Percentiles rank a stretch among this genome's conserved stretches.
Conservation (phyloP, 2,888 invertebrate genomes). For the Drosophila meridiana region DNA sequence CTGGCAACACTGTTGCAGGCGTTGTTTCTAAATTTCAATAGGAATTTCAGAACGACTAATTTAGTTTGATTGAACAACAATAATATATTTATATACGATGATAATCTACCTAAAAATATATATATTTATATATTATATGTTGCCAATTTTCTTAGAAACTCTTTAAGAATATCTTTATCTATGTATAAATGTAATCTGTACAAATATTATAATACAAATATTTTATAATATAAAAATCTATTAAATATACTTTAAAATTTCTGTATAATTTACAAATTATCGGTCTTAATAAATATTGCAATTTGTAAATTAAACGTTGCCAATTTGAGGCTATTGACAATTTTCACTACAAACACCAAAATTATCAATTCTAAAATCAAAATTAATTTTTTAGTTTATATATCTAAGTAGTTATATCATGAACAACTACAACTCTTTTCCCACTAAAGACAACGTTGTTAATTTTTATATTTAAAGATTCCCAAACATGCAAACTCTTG, state of each 20-base stretch:
- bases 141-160: not conserved
- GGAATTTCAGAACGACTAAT: not conserved
- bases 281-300: too few species aligned
- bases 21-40: constrained; percentile 10
- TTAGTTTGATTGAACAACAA: not conserved
- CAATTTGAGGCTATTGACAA: not conserved
- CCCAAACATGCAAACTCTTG: constrained; percentile 15
- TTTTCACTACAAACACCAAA: not conserved
- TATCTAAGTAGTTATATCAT: too few species aligned
- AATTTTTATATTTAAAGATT: not conserved
- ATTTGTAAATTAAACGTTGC: too few species aligned
- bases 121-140: not conserved
- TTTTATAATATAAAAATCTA: too few species aligned
- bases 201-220: too few species aligned
- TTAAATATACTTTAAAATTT: too few species aligned
- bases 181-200: too few species aligned
- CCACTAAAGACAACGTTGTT: not conserved
- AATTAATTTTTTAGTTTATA: not conserved
- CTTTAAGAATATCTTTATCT: too few species aligned
- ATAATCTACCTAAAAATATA: not conserved
- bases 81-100: not conserved
- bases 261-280: too few species aligned
- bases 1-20: constrained; percentile 51
- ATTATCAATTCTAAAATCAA: not conserved
- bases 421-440: not conserved